Base-by-base conservation (phyloP, 2,113 vertebrate genomes). In the Pomatostomus ruficeps region DNA sequence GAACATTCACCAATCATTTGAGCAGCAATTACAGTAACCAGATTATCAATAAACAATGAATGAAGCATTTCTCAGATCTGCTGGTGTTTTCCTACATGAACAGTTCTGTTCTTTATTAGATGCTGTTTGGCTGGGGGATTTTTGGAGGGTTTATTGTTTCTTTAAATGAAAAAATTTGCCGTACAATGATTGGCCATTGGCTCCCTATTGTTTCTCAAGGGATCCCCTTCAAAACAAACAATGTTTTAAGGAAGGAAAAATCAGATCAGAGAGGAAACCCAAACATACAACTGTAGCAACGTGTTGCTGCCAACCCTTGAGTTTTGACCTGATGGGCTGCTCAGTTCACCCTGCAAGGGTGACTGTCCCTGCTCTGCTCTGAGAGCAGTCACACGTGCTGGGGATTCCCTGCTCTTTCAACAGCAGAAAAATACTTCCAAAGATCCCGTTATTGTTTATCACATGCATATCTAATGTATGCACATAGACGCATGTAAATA, bases 11-110 rank as follows among this genome's bases (percentile, higher is more conserved):
- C 54, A n/a, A 85, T 81, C 21, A 55, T 93, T 96, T 89, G 58
- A 72, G 43, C 22, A 84, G 46, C 71, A 89, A 81, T 85, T 90
- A 92, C 22, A 54, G 78, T 81, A 89, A 92, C 48, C 59, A 33
- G 57, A 84, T 96, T 85, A 93, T 38, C 65, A 91, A 86, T 93
- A 85, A 77, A 62, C 38, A 72, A 79, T 17, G n/a, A 91, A 70
- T 16, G 15, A 81, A 86, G 31, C 43, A 88, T 88, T 95, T 66
- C n/a, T 87, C 66, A 62, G 46, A 75, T 82, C 33, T 75, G 33
- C 23, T 79, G 51, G 21, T 40, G 15, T 88, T 88, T 89, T 88
- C 54, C 66, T 52, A 14, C 6, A 16, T 24, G 12, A 57, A 61
- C 22, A 77, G 17, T 49, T 66, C 49, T 54, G 21, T 38, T 75